These are phyloP conservation scores for Eumacrocentrus americanus DNA, from an alignment of 2,888 invertebrate species.

Conservation along the genomic window DNA sequence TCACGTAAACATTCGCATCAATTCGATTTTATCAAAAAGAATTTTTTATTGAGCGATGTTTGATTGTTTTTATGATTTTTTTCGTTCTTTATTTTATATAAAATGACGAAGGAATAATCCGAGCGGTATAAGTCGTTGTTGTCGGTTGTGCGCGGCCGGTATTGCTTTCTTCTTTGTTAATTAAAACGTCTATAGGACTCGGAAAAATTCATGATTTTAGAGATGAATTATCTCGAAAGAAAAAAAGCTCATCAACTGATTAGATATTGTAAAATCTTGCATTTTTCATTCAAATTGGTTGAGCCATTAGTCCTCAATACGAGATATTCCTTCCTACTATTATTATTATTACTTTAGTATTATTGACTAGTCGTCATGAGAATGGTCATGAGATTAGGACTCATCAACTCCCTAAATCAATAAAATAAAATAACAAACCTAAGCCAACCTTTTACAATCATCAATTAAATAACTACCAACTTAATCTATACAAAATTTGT, in stretches of 20 bases:
- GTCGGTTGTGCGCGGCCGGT: slow-evolving; percentile 55
- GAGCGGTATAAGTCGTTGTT: slow-evolving; percentile 45
- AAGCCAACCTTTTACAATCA: too few species aligned
- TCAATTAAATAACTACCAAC: not conserved
- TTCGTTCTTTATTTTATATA: slow-evolving; percentile 30
- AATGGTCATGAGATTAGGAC: too few species aligned
- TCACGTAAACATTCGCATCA: not conserved
- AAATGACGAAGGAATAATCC: slow-evolving; percentile 22
- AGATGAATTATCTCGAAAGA: not conserved
- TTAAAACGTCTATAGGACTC: not conserved
- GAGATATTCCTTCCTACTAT: not conserved
- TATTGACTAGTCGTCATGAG: not conserved
- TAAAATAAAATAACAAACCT: too few species aligned
- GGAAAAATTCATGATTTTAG: not conserved
- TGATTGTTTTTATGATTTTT: slow-evolving; percentile 49
- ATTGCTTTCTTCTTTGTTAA: slow-evolving; percentile 34
- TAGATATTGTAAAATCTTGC: not conserved
- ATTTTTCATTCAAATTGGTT: not conserved
- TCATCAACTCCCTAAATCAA: too few species aligned
- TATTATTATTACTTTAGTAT: not conserved
- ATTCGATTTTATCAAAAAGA: slow-evolving; percentile 26
- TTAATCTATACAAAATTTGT: slow-evolving; percentile 33
- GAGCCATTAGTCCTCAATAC: not conserved
- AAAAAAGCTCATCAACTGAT: not conserved
- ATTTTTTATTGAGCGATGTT: slow-evolving; percentile 52